A percentile compares a stretch with the other conserved stretches of the same genome.
These are phyloP conservation scores for Notechis scutatus DNA, from an alignment of 2,113 vertebrate species.

Conservation along the genomic window DNA sequence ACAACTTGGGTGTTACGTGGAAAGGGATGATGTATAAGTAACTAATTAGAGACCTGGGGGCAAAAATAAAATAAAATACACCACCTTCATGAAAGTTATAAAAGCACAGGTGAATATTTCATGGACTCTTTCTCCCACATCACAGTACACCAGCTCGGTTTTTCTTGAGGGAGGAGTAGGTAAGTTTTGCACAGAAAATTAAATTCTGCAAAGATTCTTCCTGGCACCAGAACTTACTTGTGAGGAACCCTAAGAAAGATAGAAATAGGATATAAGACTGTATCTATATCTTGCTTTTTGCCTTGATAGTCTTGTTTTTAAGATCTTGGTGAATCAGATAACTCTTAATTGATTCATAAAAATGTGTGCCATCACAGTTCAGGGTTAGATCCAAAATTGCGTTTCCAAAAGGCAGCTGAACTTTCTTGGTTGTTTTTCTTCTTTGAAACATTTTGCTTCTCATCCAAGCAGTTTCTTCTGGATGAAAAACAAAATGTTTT, in stretches of 20 bases:
- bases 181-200: not conserved
- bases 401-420: too few relatives aligned
- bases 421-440: too few relatives aligned
- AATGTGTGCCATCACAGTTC: not conserved
- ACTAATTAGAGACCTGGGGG: not conserved
- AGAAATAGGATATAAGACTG: not conserved
- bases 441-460: too few relatives aligned
- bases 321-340: not conserved
- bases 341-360: not conserved
- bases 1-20: not conserved
- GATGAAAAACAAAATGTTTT: too few relatives aligned
- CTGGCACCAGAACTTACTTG: not conserved
- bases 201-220: not conserved
- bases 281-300: not conserved
- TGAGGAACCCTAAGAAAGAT: not conserved
- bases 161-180: not conserved
- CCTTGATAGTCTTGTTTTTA: not conserved
- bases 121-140: not conserved
- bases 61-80: not conserved
- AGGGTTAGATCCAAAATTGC: not conserved
- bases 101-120: not conserved
- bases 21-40: not conserved
- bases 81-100: not conserved
- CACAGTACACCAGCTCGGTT: not conserved
- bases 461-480: too few relatives aligned